Conservation (phyloP, 2,113 vertebrate genomes). For the Semicossyphus pulcher region DNA sequence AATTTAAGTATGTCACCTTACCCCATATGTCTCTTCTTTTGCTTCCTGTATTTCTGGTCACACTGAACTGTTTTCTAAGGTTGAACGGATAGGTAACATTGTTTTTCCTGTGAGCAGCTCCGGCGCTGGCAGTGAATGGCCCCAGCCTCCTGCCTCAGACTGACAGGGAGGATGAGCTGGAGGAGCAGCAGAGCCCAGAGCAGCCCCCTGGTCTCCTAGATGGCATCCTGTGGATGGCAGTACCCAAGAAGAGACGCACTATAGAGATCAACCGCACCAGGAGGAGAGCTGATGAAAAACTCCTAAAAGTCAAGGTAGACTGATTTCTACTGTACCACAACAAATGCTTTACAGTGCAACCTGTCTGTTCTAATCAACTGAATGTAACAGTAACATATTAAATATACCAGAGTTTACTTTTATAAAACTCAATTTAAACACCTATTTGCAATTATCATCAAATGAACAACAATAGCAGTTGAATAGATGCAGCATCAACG, state of each 20-base stretch:
- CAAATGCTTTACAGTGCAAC: too few relatives aligned
- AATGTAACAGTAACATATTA: too few relatives aligned
- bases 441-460: too few relatives aligned
- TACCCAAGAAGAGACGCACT: conserved; percentile 91
- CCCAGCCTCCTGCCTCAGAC: conserved; percentile 66
- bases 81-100: neutral
- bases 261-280: conserved; percentile 94
- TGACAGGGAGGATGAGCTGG: conserved; percentile 14
- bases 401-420: too few relatives aligned
- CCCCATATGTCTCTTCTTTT: too few relatives aligned
- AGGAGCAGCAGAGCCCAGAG: conserved; percentile 46
- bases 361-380: too few relatives aligned
- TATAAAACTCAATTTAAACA: too few relatives aligned
- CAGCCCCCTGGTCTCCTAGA: conserved; percentile 77
- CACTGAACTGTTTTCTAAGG: neutral
- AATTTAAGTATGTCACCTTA: too few relatives aligned
- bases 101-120: conserved; percentile 73
- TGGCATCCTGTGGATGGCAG: conserved; percentile 94
- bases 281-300: conserved; percentile 86
- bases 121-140: conserved; percentile 84
- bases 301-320: conserved; percentile 89
- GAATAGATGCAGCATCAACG: too few relatives aligned
- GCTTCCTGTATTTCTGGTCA: too few relatives aligned
- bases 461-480: too few relatives aligned
- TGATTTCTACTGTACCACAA: neutral